Base-by-base conservation (phyloP, 2,113 vertebrate genomes). In the Sylvietta virens region DNA sequence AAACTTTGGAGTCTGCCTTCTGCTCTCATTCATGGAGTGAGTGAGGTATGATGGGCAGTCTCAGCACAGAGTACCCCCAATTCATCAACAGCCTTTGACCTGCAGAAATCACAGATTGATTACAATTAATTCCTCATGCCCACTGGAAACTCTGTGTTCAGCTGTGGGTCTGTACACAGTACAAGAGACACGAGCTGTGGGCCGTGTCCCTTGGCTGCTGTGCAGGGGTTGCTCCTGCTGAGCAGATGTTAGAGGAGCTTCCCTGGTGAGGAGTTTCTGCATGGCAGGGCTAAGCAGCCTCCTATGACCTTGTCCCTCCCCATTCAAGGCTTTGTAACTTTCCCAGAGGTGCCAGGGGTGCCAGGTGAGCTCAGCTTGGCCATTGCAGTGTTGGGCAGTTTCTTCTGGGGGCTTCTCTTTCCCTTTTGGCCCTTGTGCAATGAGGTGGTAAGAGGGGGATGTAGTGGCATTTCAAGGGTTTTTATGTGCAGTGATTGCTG, bases 191-290 rank as follows among this genome's bases (percentile, higher is more conserved):
- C 0, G 13, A 37, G 31, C 27, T 31, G 11, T 58, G 90, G 39
- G 20, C n/a, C 0, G 0, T 2, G 4, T 33, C 65, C 48, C n/a
- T 40, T 54, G 42, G 19, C 37, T 4, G 1, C 66, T 50, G 42
- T 0, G 0, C 1, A 1, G 20, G 37, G 42, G 11, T 1, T 86
- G 14, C 44, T 22, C 15, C 30, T 88, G 23, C 53, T 64, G 65
- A 56, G 31, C 21, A 92, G 18, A 10, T 6, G 3, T 57, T 60
- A 21, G 53, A 85, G 62, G 20, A 77, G 22, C 57, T 92, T 86
- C 21, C 39, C 11, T 40, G 33, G 23, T 17, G 21, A 70, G 72
- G 61, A 79, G 19, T 71, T 79, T 66, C 44, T 47, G 10, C 3
- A 4, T 56, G 56, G 11, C 10, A 30, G 48, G 48, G 33, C 47